Base-by-base conservation (phyloP, 2,888 invertebrate genomes). In the Taenaris catops region DNA sequence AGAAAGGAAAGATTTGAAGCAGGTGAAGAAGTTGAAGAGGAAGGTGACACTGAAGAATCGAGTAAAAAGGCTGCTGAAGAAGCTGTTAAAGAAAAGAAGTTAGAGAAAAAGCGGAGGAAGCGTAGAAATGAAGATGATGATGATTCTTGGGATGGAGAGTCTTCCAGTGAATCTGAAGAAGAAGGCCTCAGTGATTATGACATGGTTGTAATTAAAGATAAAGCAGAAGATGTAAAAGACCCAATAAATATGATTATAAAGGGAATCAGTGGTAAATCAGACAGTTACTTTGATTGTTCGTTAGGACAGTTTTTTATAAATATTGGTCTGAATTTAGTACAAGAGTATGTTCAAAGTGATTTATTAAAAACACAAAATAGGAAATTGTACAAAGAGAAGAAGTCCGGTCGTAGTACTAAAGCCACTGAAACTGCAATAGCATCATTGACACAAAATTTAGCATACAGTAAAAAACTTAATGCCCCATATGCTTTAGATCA, bases 261-360 rank as follows among this genome's bases (percentile, higher is more conserved):
- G 58, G 62, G 73, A 17, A 74, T 87, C 7, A 61, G 73, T 27
- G 87, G 88, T 45, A 91, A 89, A 61, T 72, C 89, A 45, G 88
- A 91, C 45, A 92, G 92, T 45, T 96, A 95, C 63, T 97, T 96
- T 72, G 95, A 95, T 52, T 93, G 94, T 65, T 94, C 96, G 1
- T 80, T 97, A 38, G 97, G 97, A 2, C 95, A 95, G 69, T 96
- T 97, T 70, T 94, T 97, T 60, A 94, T 95, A 69, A 96, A 96
- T 63, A 94, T 98, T 56, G 98, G 98, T 26, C 89, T 95, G 38
- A 96, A 96, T 70, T 89, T 97, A 51, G 97, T 97, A 3, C 96
- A 97, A 72, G 97, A 98, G 71, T 95, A 92, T 75, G 97, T 98
- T 9, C 97, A 98, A 80, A 92, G 92, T 25, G 98, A 98, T 81